Base-by-base conservation (phyloP, 2,797 vertebrate genomes). In the Micrastur ruficollis region DNA sequence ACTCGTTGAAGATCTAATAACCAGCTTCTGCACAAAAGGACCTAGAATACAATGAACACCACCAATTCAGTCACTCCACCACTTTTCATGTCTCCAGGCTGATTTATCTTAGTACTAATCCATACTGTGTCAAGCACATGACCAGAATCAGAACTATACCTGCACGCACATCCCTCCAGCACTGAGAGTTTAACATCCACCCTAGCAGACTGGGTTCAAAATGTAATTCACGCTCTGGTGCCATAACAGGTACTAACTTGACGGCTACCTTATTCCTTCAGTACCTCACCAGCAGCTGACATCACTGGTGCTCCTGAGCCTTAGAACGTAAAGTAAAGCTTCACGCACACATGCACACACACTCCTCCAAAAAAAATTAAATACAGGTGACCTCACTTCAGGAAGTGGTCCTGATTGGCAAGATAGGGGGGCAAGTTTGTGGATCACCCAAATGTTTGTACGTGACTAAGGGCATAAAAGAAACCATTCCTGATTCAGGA, bases 1-100 rank as follows among this genome's bases (percentile, higher is more conserved):
- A n/a, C 99, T 99, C 70, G 98, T 99, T 7, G 98, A 97, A 96
- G 98, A 99, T 71, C 95, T 87, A 49, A 99, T 79, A 68, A 99
- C 98, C 65, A 98, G 94, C 32, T 96, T 98, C 72, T 97, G 95
- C 20, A 99, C 98, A 84, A 99, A 98, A 3, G 98, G 98, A 47
- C 98, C 99, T 99, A 71, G 61, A 87, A 90, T 88, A 96, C 22
- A 49, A 81, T 58, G 9, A 78, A 31, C 50, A 75, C 9, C 15
- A 8, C 11, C 21, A 32, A 5, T 31, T 27, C 3, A 6, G 59
- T 95, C 83, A 78, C 63, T 42, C 11, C 18, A 49, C 0, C 21
- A 29, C 27, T 49, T 11, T 0, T 50, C 40, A 12, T 0, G 1
- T 8, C 50, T 63, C 42, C 81, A 50, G 32, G 17, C 20, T 53